phyloP scores from a whole-genome alignment of 2,888 invertebrate species.

The Torymus tubicola region DNA sequence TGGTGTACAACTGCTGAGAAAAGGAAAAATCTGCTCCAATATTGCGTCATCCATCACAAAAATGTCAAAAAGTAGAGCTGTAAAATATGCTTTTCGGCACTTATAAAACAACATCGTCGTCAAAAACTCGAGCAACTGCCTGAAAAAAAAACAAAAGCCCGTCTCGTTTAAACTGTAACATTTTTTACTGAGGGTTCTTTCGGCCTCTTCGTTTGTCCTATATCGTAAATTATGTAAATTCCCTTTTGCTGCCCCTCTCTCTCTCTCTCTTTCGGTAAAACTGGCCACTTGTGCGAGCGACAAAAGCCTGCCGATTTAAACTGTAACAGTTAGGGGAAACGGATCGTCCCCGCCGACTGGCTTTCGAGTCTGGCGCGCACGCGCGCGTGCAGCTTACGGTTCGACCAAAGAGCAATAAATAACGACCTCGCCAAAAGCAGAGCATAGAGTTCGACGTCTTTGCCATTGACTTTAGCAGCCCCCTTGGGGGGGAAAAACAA shows the following conservation, averaged over 20 bases:
- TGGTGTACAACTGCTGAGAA: background rate
- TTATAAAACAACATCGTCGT: too few relatives aligned
- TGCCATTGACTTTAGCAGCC: background rate
- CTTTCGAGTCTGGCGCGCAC: constrained; percentile 59
- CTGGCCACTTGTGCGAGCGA: constrained; percentile 56
- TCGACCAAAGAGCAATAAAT: constrained; percentile 67
- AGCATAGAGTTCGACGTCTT: constrained; percentile 24
- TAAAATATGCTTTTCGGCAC: too few relatives aligned
- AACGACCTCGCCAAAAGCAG: constrained; percentile 63
- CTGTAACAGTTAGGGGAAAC: constrained; percentile 70
- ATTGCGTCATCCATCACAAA: constrained; percentile 16
- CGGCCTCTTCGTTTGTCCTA: constrained; percentile 17
- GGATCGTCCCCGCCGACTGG: constrained; percentile 57
- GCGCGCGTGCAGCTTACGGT: constrained; percentile 59
- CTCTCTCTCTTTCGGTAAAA: constrained; percentile 1
- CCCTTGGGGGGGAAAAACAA: constrained; percentile 38
- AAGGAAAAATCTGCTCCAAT: background rate
- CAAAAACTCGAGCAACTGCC: background rate
- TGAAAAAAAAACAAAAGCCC: constrained; percentile 53
- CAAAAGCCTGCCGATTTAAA: constrained; percentile 68
- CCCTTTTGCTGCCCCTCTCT: too few relatives aligned
- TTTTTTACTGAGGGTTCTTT: constrained; percentile 18
- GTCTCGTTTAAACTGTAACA: constrained; percentile 66
- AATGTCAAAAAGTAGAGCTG: constrained; percentile 16
- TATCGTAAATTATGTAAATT: constrained; percentile 66